Evolutionary conservation across 2,888 invertebrate genomes (phyloP).

Genomic region (Thecophora atra): DNA sequence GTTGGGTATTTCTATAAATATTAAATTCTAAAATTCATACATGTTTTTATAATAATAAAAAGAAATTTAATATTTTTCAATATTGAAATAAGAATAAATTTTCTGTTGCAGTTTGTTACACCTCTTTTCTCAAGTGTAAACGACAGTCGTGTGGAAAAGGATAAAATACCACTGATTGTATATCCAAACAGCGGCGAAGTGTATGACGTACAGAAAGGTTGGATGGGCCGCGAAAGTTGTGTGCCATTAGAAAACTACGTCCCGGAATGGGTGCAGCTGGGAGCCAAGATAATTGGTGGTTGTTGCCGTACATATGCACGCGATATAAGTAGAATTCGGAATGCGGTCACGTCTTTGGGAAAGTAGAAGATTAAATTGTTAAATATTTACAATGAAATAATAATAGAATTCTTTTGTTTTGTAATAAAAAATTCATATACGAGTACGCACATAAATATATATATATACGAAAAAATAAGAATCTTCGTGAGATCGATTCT

Average conservation of each 20-base stretch:
- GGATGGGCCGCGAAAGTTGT: slow-evolving; percentile 77
- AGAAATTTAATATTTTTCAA: no score
- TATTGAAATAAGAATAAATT: no score
- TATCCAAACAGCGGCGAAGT: slow-evolving; percentile 89
- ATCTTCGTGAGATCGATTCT: no score
- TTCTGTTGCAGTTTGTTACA: slow-evolving; percentile 70
- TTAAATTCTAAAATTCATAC: no score
- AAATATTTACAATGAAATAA: not conserved
- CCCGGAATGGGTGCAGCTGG: slow-evolving; percentile 81
- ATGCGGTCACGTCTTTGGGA: slow-evolving; percentile 56
- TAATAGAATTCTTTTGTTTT: not conserved
- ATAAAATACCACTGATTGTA: slow-evolving; percentile 78
- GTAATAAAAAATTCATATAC: no score
- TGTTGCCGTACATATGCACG: slow-evolving; percentile 89
- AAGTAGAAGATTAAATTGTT: not conserved
- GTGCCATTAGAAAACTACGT: slow-evolving; percentile 78
- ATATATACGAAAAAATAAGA: no score
- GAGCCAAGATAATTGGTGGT: slow-evolving; percentile 87
- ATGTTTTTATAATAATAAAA: no score
- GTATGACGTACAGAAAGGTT: slow-evolving; percentile 62
- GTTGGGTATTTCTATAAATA: no score
- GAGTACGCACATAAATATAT: not conserved
- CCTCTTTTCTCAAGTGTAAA: slow-evolving; percentile 71
- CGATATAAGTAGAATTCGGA: slow-evolving; percentile 79
- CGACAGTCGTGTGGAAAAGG: slow-evolving; percentile 63